Percentiles rank a stretch among this genome's conserved stretches.
These are phyloP conservation scores for Mionectes olivaceus DNA, from an alignment of 2,797 vertebrate genomes.

Conservation along the genomic window DNA sequence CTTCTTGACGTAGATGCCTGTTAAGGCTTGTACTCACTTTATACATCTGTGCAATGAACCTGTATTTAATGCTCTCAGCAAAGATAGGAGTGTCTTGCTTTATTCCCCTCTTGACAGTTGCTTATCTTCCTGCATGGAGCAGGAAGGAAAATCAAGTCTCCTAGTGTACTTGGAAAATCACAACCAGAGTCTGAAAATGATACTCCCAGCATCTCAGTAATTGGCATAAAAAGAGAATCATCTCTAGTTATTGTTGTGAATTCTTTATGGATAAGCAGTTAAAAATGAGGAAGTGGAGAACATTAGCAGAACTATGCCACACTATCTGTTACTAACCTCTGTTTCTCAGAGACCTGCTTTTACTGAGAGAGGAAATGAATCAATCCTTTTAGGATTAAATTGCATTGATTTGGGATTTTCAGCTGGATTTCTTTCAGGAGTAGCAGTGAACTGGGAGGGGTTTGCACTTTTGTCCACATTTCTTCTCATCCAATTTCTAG, in stretches of 20 bases:
- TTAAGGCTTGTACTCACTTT: conserved; percentile 3
- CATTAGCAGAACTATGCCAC: background rate
- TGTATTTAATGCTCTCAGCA: background rate
- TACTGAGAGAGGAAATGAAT: background rate
- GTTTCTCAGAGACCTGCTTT: background rate
- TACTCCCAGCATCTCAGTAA: conserved; percentile 16
- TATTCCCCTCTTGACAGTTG: conserved; percentile 17
- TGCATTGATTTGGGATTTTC: conserved; percentile 24
- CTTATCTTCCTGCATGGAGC: background rate
- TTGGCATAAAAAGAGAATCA: conserved; percentile 7
- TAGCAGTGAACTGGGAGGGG: background rate
- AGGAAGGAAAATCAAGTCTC: background rate
- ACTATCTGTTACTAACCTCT: background rate
- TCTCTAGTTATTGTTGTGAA: conserved; percentile 18
- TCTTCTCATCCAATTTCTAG: background rate
- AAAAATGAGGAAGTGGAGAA: background rate
- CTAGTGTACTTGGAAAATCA: conserved; percentile 4
- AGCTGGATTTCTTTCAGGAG: background rate
- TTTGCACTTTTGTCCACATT: background rate
- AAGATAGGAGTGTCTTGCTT: background rate
- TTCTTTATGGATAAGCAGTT: conserved; percentile 54
- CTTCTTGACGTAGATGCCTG: background rate
- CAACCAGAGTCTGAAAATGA: conserved; percentile 22
- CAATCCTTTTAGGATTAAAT: conserved; percentile 43
- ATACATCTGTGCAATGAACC: background rate